These are phyloP conservation scores for Hydropotes inermis DNA, from an alignment of 2,113 vertebrate genomes.

Conservation along the genomic window DNA sequence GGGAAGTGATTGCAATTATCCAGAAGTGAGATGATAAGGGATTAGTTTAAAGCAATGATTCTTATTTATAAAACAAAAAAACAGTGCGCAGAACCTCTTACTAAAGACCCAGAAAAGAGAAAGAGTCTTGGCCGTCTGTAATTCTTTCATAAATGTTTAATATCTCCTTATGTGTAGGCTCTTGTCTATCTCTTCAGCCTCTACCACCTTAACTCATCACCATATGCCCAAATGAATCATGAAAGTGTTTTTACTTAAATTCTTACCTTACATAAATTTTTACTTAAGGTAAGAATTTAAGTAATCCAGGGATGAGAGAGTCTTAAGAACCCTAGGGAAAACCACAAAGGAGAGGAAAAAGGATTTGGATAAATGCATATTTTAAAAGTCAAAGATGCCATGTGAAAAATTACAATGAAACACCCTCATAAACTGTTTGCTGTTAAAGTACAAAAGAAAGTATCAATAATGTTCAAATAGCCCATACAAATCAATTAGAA, in stretches of 20 bases:
- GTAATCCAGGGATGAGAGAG: neutral
- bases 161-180: neutral
- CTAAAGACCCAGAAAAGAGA: neutral
- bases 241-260: neutral
- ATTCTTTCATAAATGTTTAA: neutral
- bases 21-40: neutral
- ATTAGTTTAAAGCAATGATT: neutral
- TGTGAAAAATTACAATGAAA: conserved; percentile 10
- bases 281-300: neutral
- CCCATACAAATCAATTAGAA: conserved; percentile 21
- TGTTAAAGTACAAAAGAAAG: neutral
- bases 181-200: neutral
- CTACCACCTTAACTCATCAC: neutral
- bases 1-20: neutral
- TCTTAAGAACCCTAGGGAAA: neutral
- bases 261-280: too few species aligned
- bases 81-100: neutral
- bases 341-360: neutral
- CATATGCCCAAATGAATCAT: neutral
- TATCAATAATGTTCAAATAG: neutral
- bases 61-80: neutral
- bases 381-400: neutral
- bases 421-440: neutral
- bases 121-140: neutral
- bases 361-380: neutral